A percentile compares a stretch with the other conserved stretches of the same genome.
phyloP scores from a whole-genome alignment of 1,140 invertebrate species.

The Marisa cornuarietis region DNA sequence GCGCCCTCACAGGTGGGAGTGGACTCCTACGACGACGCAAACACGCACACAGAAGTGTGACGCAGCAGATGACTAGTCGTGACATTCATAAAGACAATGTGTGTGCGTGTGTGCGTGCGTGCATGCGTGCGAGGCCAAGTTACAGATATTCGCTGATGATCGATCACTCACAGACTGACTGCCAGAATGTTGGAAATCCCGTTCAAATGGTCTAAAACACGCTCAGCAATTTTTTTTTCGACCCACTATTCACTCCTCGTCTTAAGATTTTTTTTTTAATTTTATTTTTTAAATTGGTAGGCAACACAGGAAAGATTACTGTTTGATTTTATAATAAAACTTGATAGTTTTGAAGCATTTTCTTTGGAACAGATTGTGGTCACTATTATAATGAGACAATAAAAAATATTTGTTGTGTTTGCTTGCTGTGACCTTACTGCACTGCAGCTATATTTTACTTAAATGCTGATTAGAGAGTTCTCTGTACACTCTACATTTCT shows the following conservation, averaged over 20 bases:
- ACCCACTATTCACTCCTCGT: not conserved
- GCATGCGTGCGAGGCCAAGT: not conserved
- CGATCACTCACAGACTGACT: conserved; percentile 2
- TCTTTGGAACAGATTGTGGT: too few species aligned
- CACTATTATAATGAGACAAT: too few species aligned
- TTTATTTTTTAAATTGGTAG: not conserved
- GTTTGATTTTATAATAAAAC: too few species aligned
- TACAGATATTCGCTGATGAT: not conserved
- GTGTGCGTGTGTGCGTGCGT: not conserved
- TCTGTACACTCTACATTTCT: too few species aligned
- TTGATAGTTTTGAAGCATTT: too few species aligned
- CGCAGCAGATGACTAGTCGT: not conserved
- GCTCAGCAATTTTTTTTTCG: not conserved
- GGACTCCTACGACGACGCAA: conserved; percentile 48
- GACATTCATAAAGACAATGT: not conserved
- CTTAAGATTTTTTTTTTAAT: not conserved
- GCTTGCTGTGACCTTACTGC: too few species aligned
- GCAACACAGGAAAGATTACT: too few species aligned
- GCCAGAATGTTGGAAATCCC: not conserved
- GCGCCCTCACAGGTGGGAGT: conserved; percentile 50
- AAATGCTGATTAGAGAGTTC: too few species aligned
- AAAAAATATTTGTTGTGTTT: too few species aligned
- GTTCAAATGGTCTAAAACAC: not conserved
- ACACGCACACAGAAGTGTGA: conserved; percentile 61
- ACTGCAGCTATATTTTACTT: too few species aligned